Conservation (phyloP, 2,113 vertebrate species). For the Cinclus mexicanus region DNA sequence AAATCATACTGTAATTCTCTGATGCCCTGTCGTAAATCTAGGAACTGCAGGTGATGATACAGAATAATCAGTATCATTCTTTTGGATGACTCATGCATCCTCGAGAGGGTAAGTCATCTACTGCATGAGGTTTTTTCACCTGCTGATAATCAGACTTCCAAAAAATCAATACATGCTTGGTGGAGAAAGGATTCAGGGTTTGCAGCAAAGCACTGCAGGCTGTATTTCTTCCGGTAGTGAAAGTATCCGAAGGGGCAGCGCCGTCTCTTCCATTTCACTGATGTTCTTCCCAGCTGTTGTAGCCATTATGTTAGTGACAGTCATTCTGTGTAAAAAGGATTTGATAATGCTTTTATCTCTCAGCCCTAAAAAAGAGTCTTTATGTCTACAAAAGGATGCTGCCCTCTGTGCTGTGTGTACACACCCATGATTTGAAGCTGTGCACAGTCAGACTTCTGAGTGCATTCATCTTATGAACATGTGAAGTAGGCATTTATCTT, state of each 20-base stretch:
- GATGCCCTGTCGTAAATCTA: neutral
- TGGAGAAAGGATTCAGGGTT: neutral
- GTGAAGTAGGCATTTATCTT: neutral
- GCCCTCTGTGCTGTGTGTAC: neutral
- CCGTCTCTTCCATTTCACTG: neutral
- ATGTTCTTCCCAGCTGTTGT: neutral
- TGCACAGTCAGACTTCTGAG: neutral
- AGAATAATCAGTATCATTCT: neutral
- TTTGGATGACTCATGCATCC: neutral
- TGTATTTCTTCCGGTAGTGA: neutral
- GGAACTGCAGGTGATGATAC: neutral
- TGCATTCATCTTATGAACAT: neutral
- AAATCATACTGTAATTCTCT: neutral
- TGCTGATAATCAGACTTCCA: neutral
- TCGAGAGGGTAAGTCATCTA: neutral
- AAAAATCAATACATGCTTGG: neutral
- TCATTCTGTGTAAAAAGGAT: neutral
- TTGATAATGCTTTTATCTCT: neutral
- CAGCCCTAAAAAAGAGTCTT: neutral
- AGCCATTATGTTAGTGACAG: neutral
- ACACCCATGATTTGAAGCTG: neutral
- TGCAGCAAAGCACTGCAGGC: neutral
- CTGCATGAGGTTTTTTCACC: neutral
- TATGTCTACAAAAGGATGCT: neutral
- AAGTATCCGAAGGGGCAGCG: neutral